Percentiles rank a stretch among this genome's conserved stretches.
Conservation (phyloP, 1,140 invertebrate genomes). For the Drosophila hydei region DNA sequence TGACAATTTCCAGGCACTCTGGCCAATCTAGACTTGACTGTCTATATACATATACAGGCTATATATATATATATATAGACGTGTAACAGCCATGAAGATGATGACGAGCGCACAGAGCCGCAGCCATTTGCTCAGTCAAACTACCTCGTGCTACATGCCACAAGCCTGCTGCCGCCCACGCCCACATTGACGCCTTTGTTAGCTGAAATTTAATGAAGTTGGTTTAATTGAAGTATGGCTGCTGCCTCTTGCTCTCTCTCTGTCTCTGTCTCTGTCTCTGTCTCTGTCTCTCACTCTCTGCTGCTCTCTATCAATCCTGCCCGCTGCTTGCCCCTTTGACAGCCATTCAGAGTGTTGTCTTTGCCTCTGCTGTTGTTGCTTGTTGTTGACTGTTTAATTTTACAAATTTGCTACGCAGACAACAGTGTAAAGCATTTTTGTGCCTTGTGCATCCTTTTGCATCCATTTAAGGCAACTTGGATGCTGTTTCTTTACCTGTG, state of each 20-base stretch:
- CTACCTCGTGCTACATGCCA: slow-evolving; percentile 23
- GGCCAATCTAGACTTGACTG: slow-evolving; percentile 63
- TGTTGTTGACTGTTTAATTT: slow-evolving; percentile 80
- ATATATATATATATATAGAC: slow-evolving; percentile 25
- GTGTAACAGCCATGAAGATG: slow-evolving; percentile 62
- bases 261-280: not conserved
- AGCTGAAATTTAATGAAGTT: slow-evolving; percentile 83
- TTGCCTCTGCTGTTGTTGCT: slow-evolving; percentile 46
- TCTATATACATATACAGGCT: slow-evolving; percentile 12
- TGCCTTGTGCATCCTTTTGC: slow-evolving; percentile 56
- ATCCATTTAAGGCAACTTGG: slow-evolving; percentile 74
- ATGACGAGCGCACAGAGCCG: slow-evolving; percentile 30
- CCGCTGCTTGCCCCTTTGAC: not conserved
- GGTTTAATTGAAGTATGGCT: slow-evolving; percentile 81
- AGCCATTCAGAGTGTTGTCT: slow-evolving; percentile 27
- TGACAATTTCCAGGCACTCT: slow-evolving; percentile 75
- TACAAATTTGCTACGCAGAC: slow-evolving; percentile 82
- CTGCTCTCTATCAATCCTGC: slow-evolving; percentile 12
- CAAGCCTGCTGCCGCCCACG: slow-evolving; percentile 26
- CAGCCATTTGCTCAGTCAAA: slow-evolving; percentile 30
- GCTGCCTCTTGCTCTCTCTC: slow-evolving; percentile 22
- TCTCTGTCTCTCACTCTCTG: not conserved
- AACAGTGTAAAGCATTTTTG: slow-evolving; percentile 71
- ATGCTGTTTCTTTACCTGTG: slow-evolving; percentile 34
- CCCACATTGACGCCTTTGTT: slow-evolving; percentile 73